A percentile compares a stretch with the other conserved stretches of the same genome.
These are phyloP conservation scores for Eleutherodactylus coqui DNA, from an alignment of 2,797 vertebrate species.

Conservation along the genomic window DNA sequence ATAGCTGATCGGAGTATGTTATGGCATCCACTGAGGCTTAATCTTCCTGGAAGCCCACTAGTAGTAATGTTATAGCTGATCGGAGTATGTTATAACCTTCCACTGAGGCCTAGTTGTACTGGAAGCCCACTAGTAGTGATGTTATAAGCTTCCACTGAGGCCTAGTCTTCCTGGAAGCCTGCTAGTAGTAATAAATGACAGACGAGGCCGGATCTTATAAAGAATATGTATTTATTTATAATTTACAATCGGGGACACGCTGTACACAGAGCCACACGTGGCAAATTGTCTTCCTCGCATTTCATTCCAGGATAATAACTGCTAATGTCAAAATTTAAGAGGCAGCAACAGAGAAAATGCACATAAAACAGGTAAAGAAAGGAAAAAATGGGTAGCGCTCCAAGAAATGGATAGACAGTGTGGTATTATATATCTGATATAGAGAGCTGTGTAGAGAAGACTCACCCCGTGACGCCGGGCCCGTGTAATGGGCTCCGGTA, in stretches of 20 bases:
- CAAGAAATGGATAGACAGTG: too few species aligned
- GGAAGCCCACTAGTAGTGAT: background rate
- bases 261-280: background rate
- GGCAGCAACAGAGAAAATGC: background rate
- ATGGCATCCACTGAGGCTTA: background rate
- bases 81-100: too few species aligned
- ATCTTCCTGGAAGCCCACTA: background rate
- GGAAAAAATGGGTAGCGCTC: too few species aligned
- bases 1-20: too few species aligned
- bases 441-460: too few species aligned
- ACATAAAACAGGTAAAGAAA: constrained; percentile 2
- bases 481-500: too few species aligned
- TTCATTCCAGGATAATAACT: background rate
- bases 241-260: constrained; percentile 23
- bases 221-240: constrained; percentile 36
- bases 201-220: constrained; percentile 25
- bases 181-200: background rate
- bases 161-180: background rate
- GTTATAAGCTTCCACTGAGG: too few species aligned
- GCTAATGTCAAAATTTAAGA: background rate
- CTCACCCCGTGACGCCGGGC: too few species aligned
- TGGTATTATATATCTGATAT: too few species aligned
- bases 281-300: background rate
- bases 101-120: background rate
- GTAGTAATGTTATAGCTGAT: too few species aligned